These are phyloP conservation scores for Parapristionchus giblindavisi DNA, from an alignment of 2,888 invertebrate species.

Conservation along the genomic window DNA sequence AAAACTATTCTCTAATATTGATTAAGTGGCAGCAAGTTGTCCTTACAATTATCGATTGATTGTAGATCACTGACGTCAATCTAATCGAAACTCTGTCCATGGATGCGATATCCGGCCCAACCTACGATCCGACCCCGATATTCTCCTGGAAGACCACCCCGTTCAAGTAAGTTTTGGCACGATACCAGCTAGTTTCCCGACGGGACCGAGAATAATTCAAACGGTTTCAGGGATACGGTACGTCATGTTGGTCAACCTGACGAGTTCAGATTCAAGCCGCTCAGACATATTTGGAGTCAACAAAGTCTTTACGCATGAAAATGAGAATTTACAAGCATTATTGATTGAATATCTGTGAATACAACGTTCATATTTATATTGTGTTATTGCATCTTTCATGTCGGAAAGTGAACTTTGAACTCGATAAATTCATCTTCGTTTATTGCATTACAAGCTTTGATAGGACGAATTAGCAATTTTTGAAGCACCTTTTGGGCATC, in stretches of 20 bases:
- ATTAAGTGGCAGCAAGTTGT: too few relatives aligned
- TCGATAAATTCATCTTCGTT: too few relatives aligned
- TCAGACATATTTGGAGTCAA: slow-evolving; percentile 65
- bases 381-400: too few relatives aligned
- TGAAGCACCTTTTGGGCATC: too few relatives aligned
- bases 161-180: slow-evolving; percentile 71
- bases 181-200: neutral
- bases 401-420: too few relatives aligned
- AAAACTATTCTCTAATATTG: too few relatives aligned
- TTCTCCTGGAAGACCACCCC: slow-evolving; percentile 82
- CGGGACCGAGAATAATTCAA: neutral
- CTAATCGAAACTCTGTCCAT: slow-evolving; percentile 72
- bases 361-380: too few relatives aligned
- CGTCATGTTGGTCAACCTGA: slow-evolving; percentile 80
- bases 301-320: slow-evolving; percentile 32
- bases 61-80: slow-evolving; percentile 60
- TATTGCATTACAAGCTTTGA: too few relatives aligned
- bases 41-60: neutral
- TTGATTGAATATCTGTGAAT: too few relatives aligned
- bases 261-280: slow-evolving; percentile 78
- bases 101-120: slow-evolving; percentile 75
- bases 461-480: too few relatives aligned
- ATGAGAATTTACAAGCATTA: too few relatives aligned
- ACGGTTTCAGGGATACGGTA: slow-evolving; percentile 41
- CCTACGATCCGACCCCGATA: slow-evolving; percentile 77